Base-by-base conservation (phyloP, 2,797 vertebrate genomes). In the Manis javanica region DNA sequence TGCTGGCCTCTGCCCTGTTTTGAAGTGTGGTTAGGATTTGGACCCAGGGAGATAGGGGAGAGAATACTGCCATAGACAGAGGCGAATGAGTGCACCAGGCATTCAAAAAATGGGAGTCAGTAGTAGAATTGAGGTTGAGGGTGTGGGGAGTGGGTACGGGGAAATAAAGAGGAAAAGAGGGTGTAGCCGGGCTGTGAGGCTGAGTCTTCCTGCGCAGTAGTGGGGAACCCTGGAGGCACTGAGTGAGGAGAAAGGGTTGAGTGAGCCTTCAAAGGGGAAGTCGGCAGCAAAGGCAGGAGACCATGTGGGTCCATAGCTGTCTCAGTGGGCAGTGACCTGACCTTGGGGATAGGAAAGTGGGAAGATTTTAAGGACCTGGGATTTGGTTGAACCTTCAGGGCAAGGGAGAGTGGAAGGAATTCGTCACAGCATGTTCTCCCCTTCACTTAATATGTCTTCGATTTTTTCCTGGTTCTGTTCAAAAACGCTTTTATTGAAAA, bases 401-500 rank as follows among this genome's bases (percentile, higher is more conserved):
- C 53, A 78, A 82, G 9, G 42, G 29, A 75, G 42, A 84, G 23
- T 18, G 7, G 59, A 84, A 90, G 77, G 31, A 64, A 2, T 46
- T 29, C 15, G 13, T 86, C 21, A 37, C 46, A 79, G 26, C 13
- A 12, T 23, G 2, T 51, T 82, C 85, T 29, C 24, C 13, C 39
- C 61, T 95, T 90, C 63, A 19, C 9, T 94, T 87, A 39, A 39
- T 39, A 61, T 2, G 31, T 85, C 55, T 89, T 66, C 49, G 19
- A 13, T 31, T 75, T 46, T 86, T 88, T 83, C 64, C 10, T 71
- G 6, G 37, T 77, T 88, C 29, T 94, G 39, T 68, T 81, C 23
- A 82, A 19, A 96, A 88, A 81, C 46, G 53, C 26, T 75, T 81
- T 82, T 18, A 78, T 34, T 82, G 31, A 87, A 83, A 89, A 8